Conservation (phyloP, 2,113 vertebrate genomes). For the Elephas maximus region DNA sequence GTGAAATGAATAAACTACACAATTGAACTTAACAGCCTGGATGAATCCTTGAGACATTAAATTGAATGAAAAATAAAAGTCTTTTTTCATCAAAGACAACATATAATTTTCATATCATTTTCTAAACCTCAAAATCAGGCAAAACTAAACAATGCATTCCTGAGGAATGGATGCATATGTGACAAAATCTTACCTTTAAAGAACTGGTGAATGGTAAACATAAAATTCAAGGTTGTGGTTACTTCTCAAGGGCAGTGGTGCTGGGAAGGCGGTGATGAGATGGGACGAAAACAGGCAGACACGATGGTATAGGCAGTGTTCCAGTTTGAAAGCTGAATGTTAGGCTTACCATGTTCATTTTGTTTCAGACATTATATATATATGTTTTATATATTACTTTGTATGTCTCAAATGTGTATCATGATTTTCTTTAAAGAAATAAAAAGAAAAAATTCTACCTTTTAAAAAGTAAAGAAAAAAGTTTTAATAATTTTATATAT, state of each 20-base stretch:
- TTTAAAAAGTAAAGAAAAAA: too few species aligned
- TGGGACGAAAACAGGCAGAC: neutral
- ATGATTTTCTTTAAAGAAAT: neutral
- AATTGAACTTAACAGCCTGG: neutral
- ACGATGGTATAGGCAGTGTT: too few species aligned
- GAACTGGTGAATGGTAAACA: neutral
- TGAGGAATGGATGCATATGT: neutral
- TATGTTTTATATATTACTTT: neutral
- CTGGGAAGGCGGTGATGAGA: neutral
- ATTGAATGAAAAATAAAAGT: neutral
- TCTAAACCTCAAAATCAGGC: neutral
- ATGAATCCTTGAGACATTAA: slow-evolving; percentile 2
- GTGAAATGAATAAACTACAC: neutral
- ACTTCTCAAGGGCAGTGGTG: neutral
- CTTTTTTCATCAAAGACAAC: neutral
- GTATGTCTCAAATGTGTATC: neutral
- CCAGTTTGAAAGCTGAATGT: neutral
- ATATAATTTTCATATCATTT: neutral
- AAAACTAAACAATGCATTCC: neutral
- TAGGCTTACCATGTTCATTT: neutral
- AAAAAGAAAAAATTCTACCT: neutral
- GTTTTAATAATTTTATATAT: too few species aligned
- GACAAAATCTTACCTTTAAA: neutral
- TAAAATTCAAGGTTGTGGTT: neutral
- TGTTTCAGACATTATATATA: neutral